phyloP scores from a whole-genome alignment of 2,797 vertebrate genomes.

The Spondyliosoma cantharus region DNA sequence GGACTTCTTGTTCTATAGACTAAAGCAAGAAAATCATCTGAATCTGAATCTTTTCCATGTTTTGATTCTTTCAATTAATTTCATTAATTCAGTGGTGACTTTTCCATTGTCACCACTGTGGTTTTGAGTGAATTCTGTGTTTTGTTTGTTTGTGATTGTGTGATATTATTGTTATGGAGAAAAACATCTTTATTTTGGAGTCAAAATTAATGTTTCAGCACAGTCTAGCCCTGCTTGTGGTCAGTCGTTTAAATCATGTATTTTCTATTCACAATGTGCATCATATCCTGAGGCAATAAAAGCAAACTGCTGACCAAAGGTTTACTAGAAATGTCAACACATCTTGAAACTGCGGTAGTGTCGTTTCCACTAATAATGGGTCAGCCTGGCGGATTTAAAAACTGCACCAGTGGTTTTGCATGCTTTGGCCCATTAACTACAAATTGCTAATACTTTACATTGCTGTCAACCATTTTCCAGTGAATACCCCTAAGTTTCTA shows the following conservation, averaged over 20 bases:
- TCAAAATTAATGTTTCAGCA: neutral
- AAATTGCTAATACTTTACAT: constrained; percentile 45
- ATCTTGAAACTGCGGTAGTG: constrained; percentile 7
- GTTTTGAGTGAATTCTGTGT: neutral
- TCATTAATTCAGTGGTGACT: neutral
- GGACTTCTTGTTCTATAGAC: neutral
- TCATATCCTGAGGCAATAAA: constrained; percentile 9
- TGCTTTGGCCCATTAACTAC: constrained; percentile 52
- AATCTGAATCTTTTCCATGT: neutral
- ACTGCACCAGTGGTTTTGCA: constrained; percentile 42
- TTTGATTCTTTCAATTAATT: neutral
- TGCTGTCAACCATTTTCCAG: constrained; percentile 32
- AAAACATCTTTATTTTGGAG: neutral
- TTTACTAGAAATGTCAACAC: constrained; percentile 36
- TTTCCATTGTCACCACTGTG: accelerated
- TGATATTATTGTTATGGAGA: neutral
- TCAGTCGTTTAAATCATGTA: constrained; percentile 4
- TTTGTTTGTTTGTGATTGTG: neutral
- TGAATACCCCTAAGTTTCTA: constrained; percentile 13
- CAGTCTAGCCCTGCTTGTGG: neutral
- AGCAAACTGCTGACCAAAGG: constrained; percentile 31
- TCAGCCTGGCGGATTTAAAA: constrained; percentile 27
- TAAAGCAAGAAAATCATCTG: neutral
- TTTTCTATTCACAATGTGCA: constrained; percentile 6
- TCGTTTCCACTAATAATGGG: constrained; percentile 30